phyloP scores from a whole-genome alignment of 2,113 vertebrate species.

The Amblyornis subalaris region DNA sequence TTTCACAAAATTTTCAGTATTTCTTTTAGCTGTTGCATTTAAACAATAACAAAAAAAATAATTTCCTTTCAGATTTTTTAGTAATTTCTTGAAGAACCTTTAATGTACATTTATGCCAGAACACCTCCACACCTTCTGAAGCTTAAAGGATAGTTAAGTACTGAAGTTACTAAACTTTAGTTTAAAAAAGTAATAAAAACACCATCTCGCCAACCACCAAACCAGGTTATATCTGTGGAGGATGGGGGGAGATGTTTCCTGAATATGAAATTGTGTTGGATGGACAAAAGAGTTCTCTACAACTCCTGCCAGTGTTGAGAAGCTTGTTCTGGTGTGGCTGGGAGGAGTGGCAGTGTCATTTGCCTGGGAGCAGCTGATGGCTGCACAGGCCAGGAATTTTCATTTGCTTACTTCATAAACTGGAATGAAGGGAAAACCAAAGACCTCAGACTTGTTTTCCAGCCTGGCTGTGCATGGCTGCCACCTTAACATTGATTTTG shows the following conservation, averaged over 20 bases:
- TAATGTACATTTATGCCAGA: neutral
- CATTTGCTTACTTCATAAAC: neutral
- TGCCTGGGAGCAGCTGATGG: neutral
- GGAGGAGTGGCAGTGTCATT: neutral
- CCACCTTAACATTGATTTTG: neutral
- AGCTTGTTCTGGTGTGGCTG: neutral
- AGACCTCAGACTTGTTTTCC: neutral
- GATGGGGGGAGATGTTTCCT: neutral
- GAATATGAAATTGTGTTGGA: neutral
- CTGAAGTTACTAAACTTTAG: neutral
- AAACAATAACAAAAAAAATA: neutral
- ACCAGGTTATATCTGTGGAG: neutral
- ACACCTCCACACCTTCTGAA: neutral
- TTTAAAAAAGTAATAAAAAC: neutral
- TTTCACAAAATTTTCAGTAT: neutral
- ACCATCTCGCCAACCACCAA: accelerated
- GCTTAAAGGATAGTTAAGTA: neutral
- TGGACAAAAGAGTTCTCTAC: neutral
- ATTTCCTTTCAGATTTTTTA: neutral
- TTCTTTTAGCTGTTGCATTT: neutral
- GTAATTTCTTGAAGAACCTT: neutral
- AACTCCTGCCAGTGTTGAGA: neutral
- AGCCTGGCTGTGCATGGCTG: neutral
- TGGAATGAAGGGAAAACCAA: neutral
- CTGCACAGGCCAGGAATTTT: neutral